Percentiles rank a stretch among this genome's conserved stretches.
Conservation (phyloP, 37 sponge, comb jelly and placozoan genomes). For the Hexactinellida sp. region DNA sequence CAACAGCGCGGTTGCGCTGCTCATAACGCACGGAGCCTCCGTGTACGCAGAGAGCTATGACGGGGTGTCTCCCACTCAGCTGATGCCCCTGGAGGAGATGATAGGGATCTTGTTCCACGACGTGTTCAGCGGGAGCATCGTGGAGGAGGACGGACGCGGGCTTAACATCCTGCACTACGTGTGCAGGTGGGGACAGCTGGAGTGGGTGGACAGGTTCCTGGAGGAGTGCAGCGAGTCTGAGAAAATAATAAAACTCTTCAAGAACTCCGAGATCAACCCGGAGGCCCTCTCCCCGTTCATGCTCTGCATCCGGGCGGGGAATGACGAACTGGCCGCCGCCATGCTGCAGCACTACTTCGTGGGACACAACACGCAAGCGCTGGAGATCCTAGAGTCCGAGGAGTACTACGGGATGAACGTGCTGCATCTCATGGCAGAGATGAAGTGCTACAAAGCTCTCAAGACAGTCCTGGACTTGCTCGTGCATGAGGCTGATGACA, state of each 20-base stretch:
- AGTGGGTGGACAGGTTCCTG: constrained; percentile 10
- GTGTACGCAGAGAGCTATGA: neutral
- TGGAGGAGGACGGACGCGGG: neutral
- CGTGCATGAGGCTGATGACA: constrained; percentile 1
- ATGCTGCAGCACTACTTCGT: neutral
- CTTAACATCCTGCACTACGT: neutral
- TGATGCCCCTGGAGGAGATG: neutral
- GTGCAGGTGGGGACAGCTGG: constrained; percentile 7
- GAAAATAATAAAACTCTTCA: neutral
- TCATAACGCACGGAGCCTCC: neutral
- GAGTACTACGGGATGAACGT: neutral
- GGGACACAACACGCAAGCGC: neutral
- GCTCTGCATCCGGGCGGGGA: neutral
- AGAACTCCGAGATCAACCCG: neutral
- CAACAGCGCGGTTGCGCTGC: neutral
- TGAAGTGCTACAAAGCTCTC: neutral
- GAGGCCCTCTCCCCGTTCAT: neutral
- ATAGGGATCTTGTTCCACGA: neutral
- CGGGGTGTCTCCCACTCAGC: neutral
- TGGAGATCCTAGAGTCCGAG: neutral
- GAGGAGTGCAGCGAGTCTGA: neutral
- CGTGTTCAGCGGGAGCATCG: neutral
- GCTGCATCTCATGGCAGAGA: neutral
- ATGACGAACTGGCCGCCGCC: neutral
- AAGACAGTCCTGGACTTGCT: neutral